Conservation (phyloP, 2,113 vertebrate species). For the Theristicus caerulescens region DNA sequence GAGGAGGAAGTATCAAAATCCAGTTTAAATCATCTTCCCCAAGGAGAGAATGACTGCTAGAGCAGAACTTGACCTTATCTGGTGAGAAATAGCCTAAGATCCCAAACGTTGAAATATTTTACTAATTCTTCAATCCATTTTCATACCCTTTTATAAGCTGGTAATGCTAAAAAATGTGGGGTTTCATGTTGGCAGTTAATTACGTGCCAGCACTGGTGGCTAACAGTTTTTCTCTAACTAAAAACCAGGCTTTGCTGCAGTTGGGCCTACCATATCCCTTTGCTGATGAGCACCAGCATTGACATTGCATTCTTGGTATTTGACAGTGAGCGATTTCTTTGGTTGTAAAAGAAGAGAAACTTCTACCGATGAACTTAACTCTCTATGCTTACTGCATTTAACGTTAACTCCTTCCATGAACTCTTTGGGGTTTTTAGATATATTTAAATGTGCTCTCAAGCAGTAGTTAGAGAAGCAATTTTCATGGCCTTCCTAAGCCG, state of each 20-base stretch:
- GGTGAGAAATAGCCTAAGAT: background rate
- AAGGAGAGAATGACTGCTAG: background rate
- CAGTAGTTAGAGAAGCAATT: background rate
- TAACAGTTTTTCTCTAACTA: background rate
- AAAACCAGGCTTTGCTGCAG: background rate
- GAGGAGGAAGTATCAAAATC: background rate
- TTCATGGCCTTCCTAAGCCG: background rate
- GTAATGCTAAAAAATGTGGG: background rate
- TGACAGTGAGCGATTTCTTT: background rate
- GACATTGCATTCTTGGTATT: background rate
- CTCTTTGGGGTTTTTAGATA: background rate
- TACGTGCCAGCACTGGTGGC: accelerated
- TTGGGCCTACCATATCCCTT: background rate
- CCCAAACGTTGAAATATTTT: background rate
- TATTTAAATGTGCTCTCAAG: background rate
- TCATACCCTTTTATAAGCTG: background rate
- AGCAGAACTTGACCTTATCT: background rate
- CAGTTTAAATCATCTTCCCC: background rate
- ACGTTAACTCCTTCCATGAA: background rate
- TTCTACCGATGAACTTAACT: background rate
- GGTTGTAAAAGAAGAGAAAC: background rate
- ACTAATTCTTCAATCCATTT: background rate
- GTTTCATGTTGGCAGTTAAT: background rate
- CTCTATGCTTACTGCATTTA: background rate
- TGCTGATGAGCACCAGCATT: background rate